Percentiles rank a stretch among this genome's conserved stretches.
These are phyloP conservation scores for Watsonalla binaria DNA, from an alignment of 2,888 invertebrate species.

Conservation along the genomic window DNA sequence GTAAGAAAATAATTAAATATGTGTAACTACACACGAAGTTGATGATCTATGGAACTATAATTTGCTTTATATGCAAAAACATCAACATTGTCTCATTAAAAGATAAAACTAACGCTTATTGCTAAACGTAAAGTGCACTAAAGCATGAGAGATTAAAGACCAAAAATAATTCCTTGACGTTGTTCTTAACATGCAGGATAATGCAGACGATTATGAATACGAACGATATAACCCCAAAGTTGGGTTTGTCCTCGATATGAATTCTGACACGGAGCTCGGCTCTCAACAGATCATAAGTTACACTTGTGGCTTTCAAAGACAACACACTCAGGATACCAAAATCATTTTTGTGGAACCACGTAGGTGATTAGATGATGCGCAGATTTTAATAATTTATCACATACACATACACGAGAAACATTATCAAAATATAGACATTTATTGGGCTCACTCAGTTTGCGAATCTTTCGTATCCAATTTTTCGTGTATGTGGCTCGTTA, in stretches of 20 bases:
- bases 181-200: constrained; percentile 66
- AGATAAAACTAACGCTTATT: constrained; percentile 51
- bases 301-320: constrained; percentile 49
- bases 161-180: constrained; percentile 38
- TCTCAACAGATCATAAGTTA: constrained; percentile 29
- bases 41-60: no score
- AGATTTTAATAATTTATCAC: constrained; percentile 34
- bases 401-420: constrained; percentile 41
- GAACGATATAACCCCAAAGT: constrained; percentile 62
- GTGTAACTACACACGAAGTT: no score
- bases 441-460: not conserved
- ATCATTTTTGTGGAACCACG: constrained; percentile 54
- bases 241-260: constrained; percentile 57
- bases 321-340: constrained; percentile 34
- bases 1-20: not conserved
- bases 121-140: constrained; percentile 41
- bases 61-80: not conserved
- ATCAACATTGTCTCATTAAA: constrained; percentile 31
- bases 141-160: constrained; percentile 40
- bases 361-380: constrained; percentile 65
- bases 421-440: not conserved
- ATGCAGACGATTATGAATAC: constrained; percentile 47
- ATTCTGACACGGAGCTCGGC: constrained; percentile 30
- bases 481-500: constrained; percentile 39
- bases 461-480: constrained; percentile 9